These are phyloP conservation scores for Thryonomys swinderianus DNA, from an alignment of 2,113 vertebrate species.

Conservation along the genomic window DNA sequence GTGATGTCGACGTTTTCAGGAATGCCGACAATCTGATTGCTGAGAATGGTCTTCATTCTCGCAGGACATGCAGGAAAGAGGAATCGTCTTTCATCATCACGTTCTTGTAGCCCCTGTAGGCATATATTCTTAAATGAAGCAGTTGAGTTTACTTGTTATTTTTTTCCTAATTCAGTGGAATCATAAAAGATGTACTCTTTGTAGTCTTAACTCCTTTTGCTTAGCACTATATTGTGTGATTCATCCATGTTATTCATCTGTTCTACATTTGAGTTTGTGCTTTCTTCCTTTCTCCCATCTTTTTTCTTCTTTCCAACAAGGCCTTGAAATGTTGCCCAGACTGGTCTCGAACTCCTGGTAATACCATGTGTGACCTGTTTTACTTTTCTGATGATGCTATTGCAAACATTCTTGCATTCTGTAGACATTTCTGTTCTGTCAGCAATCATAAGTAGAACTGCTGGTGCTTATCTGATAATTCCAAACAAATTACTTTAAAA, in stretches of 20 bases:
- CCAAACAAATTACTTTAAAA: neutral
- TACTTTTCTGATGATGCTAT: neutral
- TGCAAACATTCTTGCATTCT: neutral
- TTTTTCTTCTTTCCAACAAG: neutral
- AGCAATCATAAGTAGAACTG: neutral
- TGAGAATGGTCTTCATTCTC: conserved; percentile 99
- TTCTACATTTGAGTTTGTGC: neutral
- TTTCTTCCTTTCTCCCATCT: neutral
- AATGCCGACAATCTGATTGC: conserved; percentile 97
- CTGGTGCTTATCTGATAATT: neutral
- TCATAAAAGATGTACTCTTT: neutral
- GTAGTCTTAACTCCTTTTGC: neutral
- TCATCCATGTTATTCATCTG: neutral
- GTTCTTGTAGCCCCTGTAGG: too few species aligned
- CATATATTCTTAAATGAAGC: neutral
- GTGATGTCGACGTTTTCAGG: conserved; percentile 86
- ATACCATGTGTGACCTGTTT: neutral
- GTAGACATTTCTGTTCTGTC: neutral
- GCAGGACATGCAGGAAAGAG: too few species aligned
- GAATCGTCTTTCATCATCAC: too few species aligned
- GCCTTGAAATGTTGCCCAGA: neutral
- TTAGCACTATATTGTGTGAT: neutral
- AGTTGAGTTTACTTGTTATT: neutral
- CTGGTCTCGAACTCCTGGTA: neutral
- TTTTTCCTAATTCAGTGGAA: neutral